Base-by-base conservation (phyloP, 1,140 invertebrate genomes). In the Orchestia grillus region DNA sequence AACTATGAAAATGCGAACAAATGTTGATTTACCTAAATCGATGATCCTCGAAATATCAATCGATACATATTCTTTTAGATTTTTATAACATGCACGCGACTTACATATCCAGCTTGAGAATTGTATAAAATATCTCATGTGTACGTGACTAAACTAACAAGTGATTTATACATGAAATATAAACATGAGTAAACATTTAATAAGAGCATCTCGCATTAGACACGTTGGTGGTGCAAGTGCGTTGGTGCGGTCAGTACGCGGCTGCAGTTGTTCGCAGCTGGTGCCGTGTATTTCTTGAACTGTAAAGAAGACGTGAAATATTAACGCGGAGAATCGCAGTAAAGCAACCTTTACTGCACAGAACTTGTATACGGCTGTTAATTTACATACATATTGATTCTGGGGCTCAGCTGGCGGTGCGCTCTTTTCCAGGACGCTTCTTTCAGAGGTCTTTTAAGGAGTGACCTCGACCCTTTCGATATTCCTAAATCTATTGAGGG, bases 301-400 rank as follows among this genome's bases (percentile, higher is more conserved):
- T 44, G 88, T 44, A 91, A 91, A 44, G 44, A 91, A 91, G 6
- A 91, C 23, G 88, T 44, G 11, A 91, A 42, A 91, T 91, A 44
- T 43, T 91, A 91, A 42, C 41, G 44, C 88, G 11, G 88, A 91
- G 88, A 91, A 41, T 44, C 44, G 88, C 88, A 42, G 41, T 91
- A 91, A 91, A 91, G 88, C 41, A 91, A 91, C 44, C 88, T 94
- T 94, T 45, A 94, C 41, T 16, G 92, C 43, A 47, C 43, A 94
- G 43, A 44, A 94, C 43, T 94, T 94, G 92, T 94, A 94, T 94
- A 94, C 92, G 92, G 44, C 92, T 94, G 92, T 94, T 94, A 94
- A 94, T 94, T 94, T 94, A 94, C 92, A 94, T 94, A 94, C 92
- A 94, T 94, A 94, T 94, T 94, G 92, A 94, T 94, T 94, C 92